phyloP scores from a whole-genome alignment of 1,140 invertebrate genomes.

The Brevipalpus yothersi region DNA sequence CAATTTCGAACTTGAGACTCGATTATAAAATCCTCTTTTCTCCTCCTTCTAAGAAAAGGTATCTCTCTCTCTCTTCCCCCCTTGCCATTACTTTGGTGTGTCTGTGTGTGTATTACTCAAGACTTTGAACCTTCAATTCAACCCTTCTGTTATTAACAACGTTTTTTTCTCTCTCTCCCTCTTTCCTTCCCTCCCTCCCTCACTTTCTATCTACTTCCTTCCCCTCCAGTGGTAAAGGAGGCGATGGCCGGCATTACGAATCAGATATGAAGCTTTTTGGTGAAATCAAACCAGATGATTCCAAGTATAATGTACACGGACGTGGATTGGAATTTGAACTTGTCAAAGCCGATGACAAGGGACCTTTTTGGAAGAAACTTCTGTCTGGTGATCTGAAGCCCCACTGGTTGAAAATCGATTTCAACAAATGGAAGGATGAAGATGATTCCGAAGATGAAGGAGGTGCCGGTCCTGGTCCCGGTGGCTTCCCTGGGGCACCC shows the following conservation, averaged over 20 bases:
- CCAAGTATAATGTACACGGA: conserved; percentile 29
- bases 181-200: conserved; percentile 13
- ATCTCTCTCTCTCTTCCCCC: no score
- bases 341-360: conserved; percentile 36
- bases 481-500: conserved; percentile 23
- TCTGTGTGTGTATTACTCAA: no score
- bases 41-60: no score
- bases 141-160: no score
- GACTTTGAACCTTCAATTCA: no score
- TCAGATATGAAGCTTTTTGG: conserved; percentile 52
- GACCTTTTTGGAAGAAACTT: conserved; percentile 60
- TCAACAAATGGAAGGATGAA: conserved; percentile 90
- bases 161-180: no score
- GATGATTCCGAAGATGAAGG: conserved; percentile 39
- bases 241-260: conserved; percentile 62
- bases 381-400: conserved; percentile 65
- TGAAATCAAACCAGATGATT: conserved; percentile 49
- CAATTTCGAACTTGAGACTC: neutral
- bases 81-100: no score
- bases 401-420: conserved; percentile 91
- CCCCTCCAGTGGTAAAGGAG: conserved; percentile 36
- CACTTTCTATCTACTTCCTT: neutral
- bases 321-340: conserved; percentile 52
- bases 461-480: conserved; percentile 38
- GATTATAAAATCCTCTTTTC: no score